Percentiles rank a stretch among this genome's conserved stretches.
Conservation (phyloP, 2,888 invertebrate species). For the Idaea straminata region DNA sequence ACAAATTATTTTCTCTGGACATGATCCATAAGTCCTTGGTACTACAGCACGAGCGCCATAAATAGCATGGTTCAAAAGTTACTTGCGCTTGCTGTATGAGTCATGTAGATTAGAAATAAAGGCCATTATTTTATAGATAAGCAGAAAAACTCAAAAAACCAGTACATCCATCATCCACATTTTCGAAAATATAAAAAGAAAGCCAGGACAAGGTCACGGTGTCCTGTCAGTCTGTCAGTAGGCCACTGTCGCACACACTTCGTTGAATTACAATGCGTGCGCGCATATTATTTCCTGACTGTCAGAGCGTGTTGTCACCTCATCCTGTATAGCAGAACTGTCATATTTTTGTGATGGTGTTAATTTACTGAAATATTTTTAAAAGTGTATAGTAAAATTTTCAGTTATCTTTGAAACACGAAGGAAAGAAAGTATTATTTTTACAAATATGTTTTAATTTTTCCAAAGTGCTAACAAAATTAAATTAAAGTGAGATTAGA, state of each 20-base stretch:
- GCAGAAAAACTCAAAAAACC: no score
- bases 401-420: not conserved
- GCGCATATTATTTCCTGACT: constrained; percentile 37
- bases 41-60: no score
- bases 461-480: not conserved
- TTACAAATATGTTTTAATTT: not conserved
- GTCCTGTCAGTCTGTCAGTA: constrained; percentile 48
- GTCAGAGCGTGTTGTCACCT: constrained; percentile 25
- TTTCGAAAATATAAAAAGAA: constrained; percentile 23
- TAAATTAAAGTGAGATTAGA: constrained; percentile 1
- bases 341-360: not conserved
- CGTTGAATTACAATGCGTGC: constrained; percentile 54
- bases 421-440: not conserved
- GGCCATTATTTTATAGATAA: no score
- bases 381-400: not conserved
- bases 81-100: no score
- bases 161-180: not conserved
- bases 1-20: no score
- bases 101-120: no score
- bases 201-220: constrained; percentile 52
- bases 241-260: constrained; percentile 49
- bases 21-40: no score
- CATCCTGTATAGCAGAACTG: constrained; percentile 18
- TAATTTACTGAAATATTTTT: not conserved
- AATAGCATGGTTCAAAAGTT: no score